Percentiles rank a stretch among this genome's conserved stretches.
These are phyloP conservation scores for Micoletzkya japonica DNA, from an alignment of 2,888 invertebrate species.

Conservation along the genomic window DNA sequence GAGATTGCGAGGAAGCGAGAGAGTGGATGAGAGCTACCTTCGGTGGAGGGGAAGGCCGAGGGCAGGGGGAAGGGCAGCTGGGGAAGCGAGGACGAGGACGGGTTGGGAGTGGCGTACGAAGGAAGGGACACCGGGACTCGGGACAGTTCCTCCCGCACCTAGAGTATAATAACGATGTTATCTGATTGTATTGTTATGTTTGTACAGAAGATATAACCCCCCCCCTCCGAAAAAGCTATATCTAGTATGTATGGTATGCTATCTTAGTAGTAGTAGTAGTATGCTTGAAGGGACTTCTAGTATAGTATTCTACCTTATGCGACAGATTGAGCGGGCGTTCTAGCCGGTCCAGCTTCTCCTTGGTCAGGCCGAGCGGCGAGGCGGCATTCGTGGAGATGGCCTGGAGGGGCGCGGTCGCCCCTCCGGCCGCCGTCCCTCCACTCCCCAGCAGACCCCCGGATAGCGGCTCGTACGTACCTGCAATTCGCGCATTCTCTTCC, in stretches of 20 bases:
- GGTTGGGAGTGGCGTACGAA: slow-evolving; percentile 28
- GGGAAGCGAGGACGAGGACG: slow-evolving; percentile 28
- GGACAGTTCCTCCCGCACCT: slow-evolving; percentile 1
- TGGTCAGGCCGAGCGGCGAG: slow-evolving; percentile 16
- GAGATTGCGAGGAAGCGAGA: too few species aligned
- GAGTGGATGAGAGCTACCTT: background rate
- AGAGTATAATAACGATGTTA: too few species aligned
- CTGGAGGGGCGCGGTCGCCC: background rate
- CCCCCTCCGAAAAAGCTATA: too few species aligned
- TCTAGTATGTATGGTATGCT: too few species aligned
- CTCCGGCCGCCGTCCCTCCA: background rate
- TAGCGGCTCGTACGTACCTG: slow-evolving; percentile 17
- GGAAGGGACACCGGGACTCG: slow-evolving; percentile 3
- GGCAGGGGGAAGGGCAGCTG: slow-evolving; percentile 39
- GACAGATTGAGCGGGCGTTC: slow-evolving; percentile 21
- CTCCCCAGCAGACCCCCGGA: slow-evolving; percentile 7
- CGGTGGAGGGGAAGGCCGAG: slow-evolving; percentile 27
- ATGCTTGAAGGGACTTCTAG: too few species aligned
- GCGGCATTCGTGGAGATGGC: background rate
- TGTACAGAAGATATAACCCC: too few species aligned
- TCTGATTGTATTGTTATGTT: too few species aligned
- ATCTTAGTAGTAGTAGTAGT: too few species aligned
- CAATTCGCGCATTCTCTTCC: background rate
- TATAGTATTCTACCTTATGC: too few species aligned
- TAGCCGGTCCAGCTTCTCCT: slow-evolving; percentile 21